Percentiles rank a stretch among this genome's conserved stretches.
phyloP scores from a whole-genome alignment of 2,888 invertebrate genomes.

The Tipula vernalis region DNA sequence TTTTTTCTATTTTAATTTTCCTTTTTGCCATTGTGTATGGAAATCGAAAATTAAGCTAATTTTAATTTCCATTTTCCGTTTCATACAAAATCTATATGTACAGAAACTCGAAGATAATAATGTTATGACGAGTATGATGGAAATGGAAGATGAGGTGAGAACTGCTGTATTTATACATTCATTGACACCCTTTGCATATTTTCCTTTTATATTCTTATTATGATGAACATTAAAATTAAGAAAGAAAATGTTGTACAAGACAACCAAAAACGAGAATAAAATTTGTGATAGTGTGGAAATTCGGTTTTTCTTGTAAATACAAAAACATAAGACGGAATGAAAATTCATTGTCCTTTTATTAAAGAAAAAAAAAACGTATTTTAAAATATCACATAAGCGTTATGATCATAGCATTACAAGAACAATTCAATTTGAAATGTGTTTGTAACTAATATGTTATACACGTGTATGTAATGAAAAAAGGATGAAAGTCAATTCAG shows the following conservation, averaged over 20 bases:
- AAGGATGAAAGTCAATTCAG: not conserved
- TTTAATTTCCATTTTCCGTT: not conserved
- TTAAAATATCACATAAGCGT: not conserved
- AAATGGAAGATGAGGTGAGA: not conserved
- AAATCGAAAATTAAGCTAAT: slow-evolving; percentile 4
- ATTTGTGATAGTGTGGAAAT: not conserved
- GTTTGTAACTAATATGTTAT: not conserved
- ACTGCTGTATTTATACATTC: not conserved
- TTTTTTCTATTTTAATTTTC: not conserved
- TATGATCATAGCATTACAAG: not conserved
- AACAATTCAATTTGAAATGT: not conserved
- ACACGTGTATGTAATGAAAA: slow-evolving; percentile 4
- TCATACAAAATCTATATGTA: not conserved
- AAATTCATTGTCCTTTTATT: not conserved
- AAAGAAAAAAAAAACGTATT: not conserved
- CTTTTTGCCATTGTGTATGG: not conserved
- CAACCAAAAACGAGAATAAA: not conserved
- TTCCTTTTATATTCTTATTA: not conserved
- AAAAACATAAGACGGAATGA: not conserved
- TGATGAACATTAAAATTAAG: not conserved
- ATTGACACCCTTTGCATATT: not conserved
- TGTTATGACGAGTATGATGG: not conserved
- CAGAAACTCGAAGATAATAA: not conserved
- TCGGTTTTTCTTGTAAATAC: not conserved
- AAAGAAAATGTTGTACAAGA: not conserved